Evolutionary conservation across 2,888 invertebrate species (phyloP).

Genomic region (Cephus sareptanus): DNA sequence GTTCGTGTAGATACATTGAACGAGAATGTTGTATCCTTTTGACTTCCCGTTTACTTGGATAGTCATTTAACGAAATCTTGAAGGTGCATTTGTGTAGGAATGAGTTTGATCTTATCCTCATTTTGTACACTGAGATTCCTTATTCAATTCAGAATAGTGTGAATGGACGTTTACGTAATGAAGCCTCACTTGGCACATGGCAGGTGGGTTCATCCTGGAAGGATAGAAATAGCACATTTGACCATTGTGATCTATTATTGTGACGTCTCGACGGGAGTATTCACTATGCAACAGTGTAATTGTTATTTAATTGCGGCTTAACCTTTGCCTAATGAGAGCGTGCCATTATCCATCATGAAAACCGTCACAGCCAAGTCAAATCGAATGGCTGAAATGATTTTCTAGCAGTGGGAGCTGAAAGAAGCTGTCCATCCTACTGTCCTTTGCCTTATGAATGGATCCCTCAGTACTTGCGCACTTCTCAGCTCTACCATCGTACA

Average conservation of each 20-base stretch:
- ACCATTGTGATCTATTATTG: background rate
- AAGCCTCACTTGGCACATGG: background rate
- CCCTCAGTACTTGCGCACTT: slow-evolving; percentile 17
- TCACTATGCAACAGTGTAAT: background rate
- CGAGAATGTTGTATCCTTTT: background rate
- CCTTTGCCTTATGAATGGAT: slow-evolving; percentile 28
- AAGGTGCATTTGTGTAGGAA: background rate
- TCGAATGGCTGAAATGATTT: slow-evolving; percentile 18
- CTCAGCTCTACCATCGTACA: background rate
- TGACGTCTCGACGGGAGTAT: background rate
- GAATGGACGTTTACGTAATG: background rate
- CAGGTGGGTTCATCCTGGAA: background rate
- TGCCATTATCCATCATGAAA: slow-evolving; percentile 15
- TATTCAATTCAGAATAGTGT: background rate
- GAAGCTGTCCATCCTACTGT: slow-evolving; percentile 27
- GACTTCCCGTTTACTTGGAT: background rate
- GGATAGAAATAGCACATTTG: background rate
- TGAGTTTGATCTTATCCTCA: background rate
- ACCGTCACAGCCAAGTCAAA: slow-evolving; percentile 21
- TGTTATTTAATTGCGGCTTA: slow-evolving; percentile 24
- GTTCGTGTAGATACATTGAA: background rate
- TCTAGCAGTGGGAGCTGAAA: slow-evolving; percentile 22
- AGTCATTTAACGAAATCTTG: background rate
- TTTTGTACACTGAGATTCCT: background rate
- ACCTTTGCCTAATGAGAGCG: slow-evolving; percentile 26